Evolutionary conservation across 2,113 vertebrate species (phyloP), one percentile per base, ranked within the genome.

Genomic region (Vicugna pacos): DNA sequence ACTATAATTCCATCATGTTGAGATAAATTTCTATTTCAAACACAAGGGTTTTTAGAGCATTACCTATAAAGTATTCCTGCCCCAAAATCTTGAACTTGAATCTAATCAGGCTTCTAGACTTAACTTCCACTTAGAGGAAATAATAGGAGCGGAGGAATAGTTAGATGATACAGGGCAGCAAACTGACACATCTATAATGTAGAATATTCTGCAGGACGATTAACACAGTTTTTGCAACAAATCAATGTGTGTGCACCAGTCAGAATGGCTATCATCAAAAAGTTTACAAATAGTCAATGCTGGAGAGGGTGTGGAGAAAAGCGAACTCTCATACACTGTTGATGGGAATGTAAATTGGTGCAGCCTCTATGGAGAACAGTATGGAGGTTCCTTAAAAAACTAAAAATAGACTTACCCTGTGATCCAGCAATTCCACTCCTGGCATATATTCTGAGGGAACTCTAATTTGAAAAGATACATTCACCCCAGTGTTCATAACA

Each of bases 11-110:
- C 6, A 28, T 10, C 16, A 85, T 56, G 60, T 58, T 75, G 35
- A 93, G 50, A 76, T 85, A 76, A 64, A 64, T 56, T n/a, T 81
- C 50, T 62, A 73, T 35, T 83, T 91, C n/a, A 83, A 65, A 38
- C 15, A 28, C 65, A 62, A 48, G 54, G 2, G 30, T 58, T 83
- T 72, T 82, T 70, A 72, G 77, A 82, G 15, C 42, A 70, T 82
- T 92, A 28, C 10, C 22, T 82, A 3, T 35, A 38, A 60, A 73
- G 67, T 72, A 50, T 73, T 73, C 67, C 65, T 83, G 22, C 38
- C 52, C 26, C 17, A 92, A 82, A 72, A 60, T 91, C 62, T 70
- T 69, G 30, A 83, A 35, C 20, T 58, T 73, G 67, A 38, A 81
- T 73, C 22, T 38, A 50, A 62, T 52, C 30, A n/a, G 17, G 42